These are phyloP conservation scores for Temnothorax rugatulus DNA, from an alignment of 2,888 invertebrate genomes.

Conservation along the genomic window DNA sequence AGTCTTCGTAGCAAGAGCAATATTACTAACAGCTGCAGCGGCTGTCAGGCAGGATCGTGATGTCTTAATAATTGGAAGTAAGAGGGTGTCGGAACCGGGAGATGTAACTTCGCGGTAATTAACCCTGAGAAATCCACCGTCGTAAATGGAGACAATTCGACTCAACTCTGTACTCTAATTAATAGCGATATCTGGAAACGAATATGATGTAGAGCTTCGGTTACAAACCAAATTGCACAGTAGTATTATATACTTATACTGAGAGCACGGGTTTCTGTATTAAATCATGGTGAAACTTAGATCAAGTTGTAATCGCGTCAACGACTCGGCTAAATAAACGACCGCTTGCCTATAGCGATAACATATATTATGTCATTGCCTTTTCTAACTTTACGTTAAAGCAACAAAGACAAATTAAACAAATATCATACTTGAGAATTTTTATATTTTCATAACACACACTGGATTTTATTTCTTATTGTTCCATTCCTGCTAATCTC, in stretches of 20 bases:
- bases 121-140: slow-evolving; percentile 74
- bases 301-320: slow-evolving; percentile 77
- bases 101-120: slow-evolving; percentile 80
- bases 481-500: neutral
- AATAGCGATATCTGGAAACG: slow-evolving; percentile 78
- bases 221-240: slow-evolving; percentile 56
- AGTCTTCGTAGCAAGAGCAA: neutral
- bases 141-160: slow-evolving; percentile 78
- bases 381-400: neutral
- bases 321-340: slow-evolving; percentile 67
- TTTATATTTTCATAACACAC: neutral
- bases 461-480: neutral
- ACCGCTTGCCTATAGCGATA: neutral
- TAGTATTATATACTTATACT: slow-evolving; percentile 32
- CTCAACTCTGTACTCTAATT: slow-evolving; percentile 79
- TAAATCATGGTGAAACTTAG: slow-evolving; percentile 68
- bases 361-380: neutral
- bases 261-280: slow-evolving; percentile 57
- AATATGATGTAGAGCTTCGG: slow-evolving; percentile 28
- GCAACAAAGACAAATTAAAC: neutral
- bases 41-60: slow-evolving; percentile 69
- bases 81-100: slow-evolving; percentile 73
- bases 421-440: neutral
- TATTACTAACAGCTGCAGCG: slow-evolving; percentile 61
- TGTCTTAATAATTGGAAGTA: slow-evolving; percentile 80